These are phyloP conservation scores for Bombus impatiens DNA, from an alignment of 1,140 invertebrate genomes.

Conservation along the genomic window DNA sequence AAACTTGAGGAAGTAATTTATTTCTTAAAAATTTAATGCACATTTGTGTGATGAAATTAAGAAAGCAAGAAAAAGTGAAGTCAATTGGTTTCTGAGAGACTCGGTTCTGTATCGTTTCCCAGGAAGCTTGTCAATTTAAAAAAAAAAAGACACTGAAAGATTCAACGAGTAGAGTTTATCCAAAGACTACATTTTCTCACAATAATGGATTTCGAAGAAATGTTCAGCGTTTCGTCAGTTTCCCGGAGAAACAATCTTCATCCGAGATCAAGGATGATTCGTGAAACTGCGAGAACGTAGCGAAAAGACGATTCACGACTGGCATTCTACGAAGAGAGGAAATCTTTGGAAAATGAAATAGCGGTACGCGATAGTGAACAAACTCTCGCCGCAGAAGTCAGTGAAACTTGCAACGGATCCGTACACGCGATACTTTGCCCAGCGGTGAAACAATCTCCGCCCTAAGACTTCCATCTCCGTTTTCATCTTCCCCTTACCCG, in stretches of 20 bases:
- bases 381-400: background rate
- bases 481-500: constrained; percentile 19
- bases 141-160: background rate
- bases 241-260: background rate
- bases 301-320: background rate
- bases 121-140: too few relatives aligned
- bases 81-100: too few relatives aligned
- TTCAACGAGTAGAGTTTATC: background rate
- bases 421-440: background rate
- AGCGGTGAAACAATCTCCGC: constrained; percentile 45
- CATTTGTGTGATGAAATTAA: too few relatives aligned
- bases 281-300: background rate
- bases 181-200: background rate
- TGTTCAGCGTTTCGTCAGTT: background rate
- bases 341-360: background rate
- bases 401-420: background rate
- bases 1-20: too few relatives aligned
- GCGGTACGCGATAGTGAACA: background rate
- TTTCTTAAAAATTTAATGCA: too few relatives aligned
- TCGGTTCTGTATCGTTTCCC: too few relatives aligned
- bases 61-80: too few relatives aligned
- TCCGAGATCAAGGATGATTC: background rate
- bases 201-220: background rate
- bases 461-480: constrained; percentile 42
- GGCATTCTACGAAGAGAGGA: background rate